Conservation (phyloP, 2,113 vertebrate genomes). For the Egretta garzetta region DNA sequence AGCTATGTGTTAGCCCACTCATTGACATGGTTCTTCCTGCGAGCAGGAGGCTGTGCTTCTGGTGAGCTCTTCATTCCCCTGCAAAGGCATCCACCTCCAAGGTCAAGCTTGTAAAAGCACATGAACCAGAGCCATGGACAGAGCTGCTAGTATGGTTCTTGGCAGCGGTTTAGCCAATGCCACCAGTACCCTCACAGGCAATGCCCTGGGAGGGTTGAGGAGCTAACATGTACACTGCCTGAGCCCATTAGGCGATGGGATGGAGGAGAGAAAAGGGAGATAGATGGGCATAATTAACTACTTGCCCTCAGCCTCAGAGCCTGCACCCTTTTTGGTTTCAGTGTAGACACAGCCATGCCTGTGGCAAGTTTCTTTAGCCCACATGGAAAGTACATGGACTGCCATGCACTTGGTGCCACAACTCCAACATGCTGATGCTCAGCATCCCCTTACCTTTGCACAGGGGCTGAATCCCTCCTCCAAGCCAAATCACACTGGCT, state of each 20-base stretch:
- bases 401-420: not conserved
- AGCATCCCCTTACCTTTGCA: not conserved
- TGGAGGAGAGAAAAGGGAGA: not conserved
- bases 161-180: not conserved
- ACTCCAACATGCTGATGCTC: not conserved
- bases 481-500: not conserved
- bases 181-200: not conserved
- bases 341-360: fast-evolving
- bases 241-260: fast-evolving
- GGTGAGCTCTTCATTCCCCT: not conserved
- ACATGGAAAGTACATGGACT: fast-evolving
- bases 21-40: not conserved
- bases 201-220: not conserved
- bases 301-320: fast-evolving
- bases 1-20: not conserved
- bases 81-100: not conserved
- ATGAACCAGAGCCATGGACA: not conserved
- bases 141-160: not conserved
- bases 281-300: not conserved
- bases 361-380: not conserved
- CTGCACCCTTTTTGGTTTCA: not conserved
- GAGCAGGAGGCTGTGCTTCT: not conserved
- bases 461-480: not conserved
- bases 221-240: not conserved
- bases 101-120: not conserved